Conservation (phyloP, 2,113 vertebrate species). For the Sinocyclocheilus anshuiensis region DNA sequence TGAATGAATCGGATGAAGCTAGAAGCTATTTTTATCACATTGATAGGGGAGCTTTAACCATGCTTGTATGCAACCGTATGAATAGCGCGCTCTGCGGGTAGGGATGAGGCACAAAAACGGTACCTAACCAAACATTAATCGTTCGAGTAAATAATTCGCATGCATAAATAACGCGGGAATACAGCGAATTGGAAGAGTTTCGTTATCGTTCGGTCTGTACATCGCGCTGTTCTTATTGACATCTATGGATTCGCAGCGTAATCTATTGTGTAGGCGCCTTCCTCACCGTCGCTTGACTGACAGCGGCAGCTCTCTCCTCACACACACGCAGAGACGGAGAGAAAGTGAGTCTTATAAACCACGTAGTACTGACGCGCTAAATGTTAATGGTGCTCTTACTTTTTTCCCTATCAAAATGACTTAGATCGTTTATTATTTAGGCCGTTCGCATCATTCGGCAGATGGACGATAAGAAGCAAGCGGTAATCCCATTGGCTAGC, state of each 20-base stretch:
- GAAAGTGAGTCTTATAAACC: not conserved
- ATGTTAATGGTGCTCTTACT: not conserved
- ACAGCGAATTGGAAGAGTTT: not conserved
- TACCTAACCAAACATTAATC: not conserved
- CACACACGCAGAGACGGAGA: not conserved
- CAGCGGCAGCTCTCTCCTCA: not conserved
- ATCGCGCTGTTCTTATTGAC: not conserved
- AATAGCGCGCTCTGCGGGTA: not conserved
- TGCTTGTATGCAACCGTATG: not conserved
- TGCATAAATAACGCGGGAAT: not conserved
- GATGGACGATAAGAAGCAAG: not conserved
- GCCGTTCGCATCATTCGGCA: not conserved
- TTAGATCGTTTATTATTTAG: not conserved
- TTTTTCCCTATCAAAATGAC: not conserved
- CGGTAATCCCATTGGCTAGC: not conserved
- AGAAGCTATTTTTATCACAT: conserved; percentile 3
- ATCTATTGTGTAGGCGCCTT: not conserved
- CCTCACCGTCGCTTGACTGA: not conserved
- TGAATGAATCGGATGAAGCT: conserved; percentile 13
- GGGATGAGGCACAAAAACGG: not conserved
- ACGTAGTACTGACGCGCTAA: not conserved
- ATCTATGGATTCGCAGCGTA: not conserved
- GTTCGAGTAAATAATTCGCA: not conserved
- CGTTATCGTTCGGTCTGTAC: not conserved
- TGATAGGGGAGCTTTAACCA: not conserved